These are phyloP conservation scores for Callyntrura guangdongensis DNA, from an alignment of 2,888 invertebrate species.

Conservation along the genomic window DNA sequence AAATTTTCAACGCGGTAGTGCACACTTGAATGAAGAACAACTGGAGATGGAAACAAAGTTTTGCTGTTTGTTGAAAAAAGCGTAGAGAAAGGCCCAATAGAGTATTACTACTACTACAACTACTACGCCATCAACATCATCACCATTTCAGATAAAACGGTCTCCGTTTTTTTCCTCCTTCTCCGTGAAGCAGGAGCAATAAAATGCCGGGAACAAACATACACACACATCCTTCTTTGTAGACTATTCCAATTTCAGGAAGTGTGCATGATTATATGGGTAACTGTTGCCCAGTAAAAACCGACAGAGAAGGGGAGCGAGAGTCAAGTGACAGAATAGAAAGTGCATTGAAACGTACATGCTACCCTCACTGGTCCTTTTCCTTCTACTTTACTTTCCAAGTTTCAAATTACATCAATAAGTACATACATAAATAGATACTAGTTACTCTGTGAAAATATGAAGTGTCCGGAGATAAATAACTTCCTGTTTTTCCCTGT, in stretches of 20 bases:
- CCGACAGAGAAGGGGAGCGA: neutral
- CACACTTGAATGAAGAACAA: constrained; percentile 35
- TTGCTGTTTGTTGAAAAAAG: neutral
- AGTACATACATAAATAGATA: constrained; percentile 32
- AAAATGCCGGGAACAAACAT: constrained; percentile 61
- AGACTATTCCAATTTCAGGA: constrained; percentile 15
- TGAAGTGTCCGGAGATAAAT: constrained; percentile 62
- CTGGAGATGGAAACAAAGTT: neutral
- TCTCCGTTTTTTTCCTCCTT: constrained; percentile 9
- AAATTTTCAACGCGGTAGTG: constrained; percentile 1
- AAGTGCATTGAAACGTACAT: constrained; percentile 16
- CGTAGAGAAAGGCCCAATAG: constrained; percentile 28
- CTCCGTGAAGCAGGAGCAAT: constrained; percentile 43
- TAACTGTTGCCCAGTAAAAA: constrained; percentile 44
- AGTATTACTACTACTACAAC: neutral
- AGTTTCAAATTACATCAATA: constrained; percentile 41
- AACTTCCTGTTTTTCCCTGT: constrained; percentile 58
- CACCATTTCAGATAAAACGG: constrained; percentile 12
- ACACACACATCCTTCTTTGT: constrained; percentile 25
- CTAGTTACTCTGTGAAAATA: constrained; percentile 24
- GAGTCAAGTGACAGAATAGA: neutral
- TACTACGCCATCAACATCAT: constrained; percentile 12
- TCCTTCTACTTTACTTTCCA: neutral
- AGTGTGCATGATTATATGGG: constrained; percentile 45
- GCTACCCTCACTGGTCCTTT: constrained; percentile 5